Base-by-base conservation (phyloP, 2,797 vertebrate species). In the Microtus californicus region DNA sequence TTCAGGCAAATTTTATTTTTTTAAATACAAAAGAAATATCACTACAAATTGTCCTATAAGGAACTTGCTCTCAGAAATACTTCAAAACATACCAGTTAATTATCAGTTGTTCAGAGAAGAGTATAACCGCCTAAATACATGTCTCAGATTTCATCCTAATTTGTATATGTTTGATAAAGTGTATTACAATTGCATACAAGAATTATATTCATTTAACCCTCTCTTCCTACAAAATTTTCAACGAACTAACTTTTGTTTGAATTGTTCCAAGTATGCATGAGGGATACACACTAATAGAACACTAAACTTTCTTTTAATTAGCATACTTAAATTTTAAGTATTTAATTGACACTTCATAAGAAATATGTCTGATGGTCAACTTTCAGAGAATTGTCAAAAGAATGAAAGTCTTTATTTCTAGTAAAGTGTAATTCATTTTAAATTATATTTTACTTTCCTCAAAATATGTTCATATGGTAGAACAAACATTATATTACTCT, bases 391-490 rank as follows among this genome's bases (percentile, higher is more conserved):
- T 88, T 97, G 87, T 97, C 87, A 93, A 93, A 96, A 85, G 93
- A 96, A 81, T 93, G 48, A 94, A 97, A 97, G 89, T 97, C 95
- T 97, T 98, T 78, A 93, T 98, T 98, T 95, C 37, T 69, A 97
- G 0, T 0, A 81, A 23, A 87, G 92, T 89, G 48, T 96, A 97
- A 97, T 98, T 98, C 97, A 97, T 96, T 96, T 96, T 97, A 97
- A 97, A 97, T 98, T 98, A 96, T 97, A 85, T 98, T 98, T 97
- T 43, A 92, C 89, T 96, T 98, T 97, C 97, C 43, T 90, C 59
- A 93, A 97, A 98, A 97, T 97, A 96, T 89, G 79, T 97, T 98
- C 96, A 92, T 95, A 93, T 37, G 19, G 83, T 96, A 86, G 78
- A 97, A 97, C 88, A 96, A 97, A 97, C 95, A 94, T 98, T 98